Evolutionary conservation across 2,888 invertebrate species (phyloP).

Genomic region (Epicampocera succincta): DNA sequence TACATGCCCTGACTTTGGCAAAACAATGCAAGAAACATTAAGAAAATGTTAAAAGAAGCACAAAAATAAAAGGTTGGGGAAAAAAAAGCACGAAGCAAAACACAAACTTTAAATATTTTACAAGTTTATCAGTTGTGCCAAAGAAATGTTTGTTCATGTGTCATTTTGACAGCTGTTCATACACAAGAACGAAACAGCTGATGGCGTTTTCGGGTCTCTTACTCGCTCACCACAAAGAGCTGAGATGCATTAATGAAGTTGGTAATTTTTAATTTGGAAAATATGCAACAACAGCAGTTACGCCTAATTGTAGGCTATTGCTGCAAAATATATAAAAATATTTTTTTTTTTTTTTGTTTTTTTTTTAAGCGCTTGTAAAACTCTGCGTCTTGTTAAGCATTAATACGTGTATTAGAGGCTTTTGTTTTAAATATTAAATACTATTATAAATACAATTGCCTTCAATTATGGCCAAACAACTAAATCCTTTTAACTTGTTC

Average conservation of each 20-base stretch:
- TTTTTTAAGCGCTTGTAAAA: background rate
- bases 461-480: conserved; percentile 61
- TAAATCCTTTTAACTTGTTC: conserved; percentile 58
- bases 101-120: conserved; percentile 47
- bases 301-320: too few species aligned
- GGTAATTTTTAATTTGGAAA: too few species aligned
- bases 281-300: too few species aligned
- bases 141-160: conserved; percentile 65
- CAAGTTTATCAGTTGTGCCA: conserved; percentile 64
- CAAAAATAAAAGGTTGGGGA: conserved; percentile 41
- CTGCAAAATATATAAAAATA: too few species aligned
- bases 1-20: conserved; percentile 51
- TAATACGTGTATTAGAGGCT: too few species aligned
- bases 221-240: background rate
- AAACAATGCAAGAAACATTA: conserved; percentile 32
- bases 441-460: conserved; percentile 53
- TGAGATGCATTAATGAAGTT: background rate
- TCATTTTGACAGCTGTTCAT: conserved; percentile 69
- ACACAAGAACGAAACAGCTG: conserved; percentile 60
- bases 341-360: too few species aligned
- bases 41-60: conserved; percentile 11
- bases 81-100: conserved; percentile 42
- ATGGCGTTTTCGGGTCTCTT: conserved; percentile 51
- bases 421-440: background rate
- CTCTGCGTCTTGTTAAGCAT: background rate